Base-by-base conservation (phyloP, 2,888 invertebrate genomes). In the Pycnomerus fuliginosus region DNA sequence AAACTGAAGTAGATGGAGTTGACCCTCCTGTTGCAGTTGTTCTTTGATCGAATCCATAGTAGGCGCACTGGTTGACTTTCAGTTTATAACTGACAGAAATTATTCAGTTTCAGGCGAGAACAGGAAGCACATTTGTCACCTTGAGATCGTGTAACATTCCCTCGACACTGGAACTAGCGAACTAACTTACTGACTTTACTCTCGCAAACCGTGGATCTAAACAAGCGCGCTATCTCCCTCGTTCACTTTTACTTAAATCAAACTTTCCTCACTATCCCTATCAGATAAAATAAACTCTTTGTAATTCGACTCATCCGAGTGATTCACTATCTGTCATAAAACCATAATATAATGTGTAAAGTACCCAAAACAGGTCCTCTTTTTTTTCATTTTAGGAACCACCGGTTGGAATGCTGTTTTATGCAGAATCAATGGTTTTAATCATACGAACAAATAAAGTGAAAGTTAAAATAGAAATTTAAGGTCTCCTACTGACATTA, bases 401-500 rank as follows among this genome's bases (percentile, higher is more conserved):
- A n/a, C n/a, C n/a, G n/a, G n/a, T 27, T 27, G 27, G 4, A 27
- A 27, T 27, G 27, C 4, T 27, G 10, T 27, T 8, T 8, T 4
- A 27, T 27, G 8, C 4, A 5, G 20, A 7, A 27, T 10, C 11
- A 7, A 27, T 10, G 7, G 3, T 11, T 15, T 25, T 22, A 35
- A 20, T 12, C 17, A 8, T 28, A 14, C 29, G 31, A 43, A 52
- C 39, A 40, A 48, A 52, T 59, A 59, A 62, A 63, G 65, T 63
- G 64, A 65, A 64, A 64, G 64, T 60, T 47, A 58, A 56, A 58
- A 58, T 64, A 60, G 62, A 63, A 63, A 60, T 58, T 52, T 52
- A 64, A 64, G 63, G 63, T 63, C 64, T 62, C 48, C 64, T 33
- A 58, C 53, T 65, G 62, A 60, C 63, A 63, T 65, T 65, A 59